Evolutionary conservation across 1,140 invertebrate species (phyloP).

Genomic region (Sitobion miscanthi): DNA sequence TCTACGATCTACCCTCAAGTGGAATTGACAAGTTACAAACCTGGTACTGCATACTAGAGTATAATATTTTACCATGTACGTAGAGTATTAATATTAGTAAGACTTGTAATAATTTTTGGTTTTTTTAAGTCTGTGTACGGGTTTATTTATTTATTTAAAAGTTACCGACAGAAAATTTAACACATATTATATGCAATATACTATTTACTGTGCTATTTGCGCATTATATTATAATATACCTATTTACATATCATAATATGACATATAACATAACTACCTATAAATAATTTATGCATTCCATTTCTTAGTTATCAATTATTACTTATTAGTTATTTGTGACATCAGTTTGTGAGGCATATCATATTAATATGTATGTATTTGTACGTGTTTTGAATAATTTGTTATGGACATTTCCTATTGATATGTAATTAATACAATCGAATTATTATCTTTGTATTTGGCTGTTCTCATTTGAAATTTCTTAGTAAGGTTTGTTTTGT

Average conservation of each 20-base stretch:
- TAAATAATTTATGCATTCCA: not conserved
- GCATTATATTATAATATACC: not conserved
- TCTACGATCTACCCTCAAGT: not conserved
- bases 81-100: no score
- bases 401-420: not conserved
- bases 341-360: not conserved
- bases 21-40: not conserved
- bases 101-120: not conserved
- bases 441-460: slow-evolving; percentile 14
- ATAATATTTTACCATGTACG: not conserved
- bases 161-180: not conserved
- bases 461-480: not conserved
- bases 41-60: not conserved
- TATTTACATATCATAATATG: not conserved
- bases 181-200: not conserved
- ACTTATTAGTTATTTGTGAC: not conserved
- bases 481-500: not conserved
- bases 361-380: not conserved
- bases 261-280: not conserved
- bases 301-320: not conserved
- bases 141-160: not conserved
- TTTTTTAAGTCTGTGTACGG: not conserved
- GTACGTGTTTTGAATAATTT: not conserved
- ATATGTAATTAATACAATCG: not conserved
- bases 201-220: not conserved